Evolutionary conservation across 2,888 invertebrate genomes (phyloP).

Genomic region (Hedychridium roseum): DNA sequence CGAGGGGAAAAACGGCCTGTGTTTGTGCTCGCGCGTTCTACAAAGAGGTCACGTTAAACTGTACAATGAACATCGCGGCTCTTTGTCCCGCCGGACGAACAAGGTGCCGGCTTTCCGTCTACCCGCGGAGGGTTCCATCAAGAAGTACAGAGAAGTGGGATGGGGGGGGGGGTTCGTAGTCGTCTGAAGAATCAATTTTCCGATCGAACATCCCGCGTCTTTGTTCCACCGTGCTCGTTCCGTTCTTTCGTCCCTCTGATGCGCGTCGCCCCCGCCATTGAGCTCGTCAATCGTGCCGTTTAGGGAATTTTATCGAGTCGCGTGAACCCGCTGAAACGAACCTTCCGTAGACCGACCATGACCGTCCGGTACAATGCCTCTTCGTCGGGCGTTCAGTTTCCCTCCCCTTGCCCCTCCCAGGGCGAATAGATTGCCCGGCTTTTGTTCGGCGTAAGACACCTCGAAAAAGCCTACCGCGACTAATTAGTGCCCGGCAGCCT

Average conservation of each 20-base stretch:
- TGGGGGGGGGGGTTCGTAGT: slow-evolving; percentile 4
- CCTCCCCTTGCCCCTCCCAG: slow-evolving; percentile 53
- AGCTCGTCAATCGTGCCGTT: slow-evolving; percentile 35
- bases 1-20: too few relatives aligned
- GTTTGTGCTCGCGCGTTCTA: too few relatives aligned
- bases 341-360: slow-evolving; percentile 68
- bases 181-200: slow-evolving; percentile 40
- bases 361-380: slow-evolving; percentile 68
- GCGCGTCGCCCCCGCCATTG: slow-evolving; percentile 23
- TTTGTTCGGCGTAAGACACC: slow-evolving; percentile 30
- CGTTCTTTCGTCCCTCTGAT: slow-evolving; percentile 15
- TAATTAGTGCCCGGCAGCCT: slow-evolving; percentile 25
- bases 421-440: slow-evolving; percentile 26
- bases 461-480: slow-evolving; percentile 36
- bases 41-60: neutral
- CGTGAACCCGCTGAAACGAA: slow-evolving; percentile 70
- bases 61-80: neutral
- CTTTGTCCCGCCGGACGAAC: too few relatives aligned
- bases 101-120: too few relatives aligned
- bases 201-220: slow-evolving; percentile 33
- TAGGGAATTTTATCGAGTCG: slow-evolving; percentile 60
- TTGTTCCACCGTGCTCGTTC: too few relatives aligned
- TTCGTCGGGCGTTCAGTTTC: slow-evolving; percentile 58
- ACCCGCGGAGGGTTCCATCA: slow-evolving; percentile 1
- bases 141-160: slow-evolving; percentile 1